Evolutionary conservation across 1,140 invertebrate genomes (phyloP), one percentile per base, ranked within the genome.

Genomic region (Spodoptera litura): DNA sequence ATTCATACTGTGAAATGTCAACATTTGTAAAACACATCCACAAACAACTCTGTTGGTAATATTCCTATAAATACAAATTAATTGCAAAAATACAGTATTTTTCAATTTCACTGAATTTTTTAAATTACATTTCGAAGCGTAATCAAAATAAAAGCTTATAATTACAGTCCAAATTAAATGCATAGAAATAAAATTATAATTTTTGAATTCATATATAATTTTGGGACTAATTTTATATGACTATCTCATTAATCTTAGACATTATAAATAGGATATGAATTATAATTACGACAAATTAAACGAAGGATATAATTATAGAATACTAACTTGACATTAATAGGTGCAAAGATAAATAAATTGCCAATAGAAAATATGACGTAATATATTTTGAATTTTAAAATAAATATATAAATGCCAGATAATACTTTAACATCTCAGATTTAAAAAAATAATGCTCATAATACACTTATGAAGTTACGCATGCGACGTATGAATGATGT

Each of bases 21-120:
- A 70, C 66, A 55, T 70, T 68, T 70, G 66, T 70, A 53, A 70
- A 66, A 70, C 52, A 53, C 51, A 68, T 52, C 49, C 49, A 12
- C 20, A 51, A 52, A 38, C 12, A 35, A 68, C 49, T 10, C 27
- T 13, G n/a, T 52, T 61, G 58, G 62, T 49, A 35, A 15, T n/a
- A 49, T 64, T 49, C 44, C 35, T 64, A 49, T 49, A 64, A 38
- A 61, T 13, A 35, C 27, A 68, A 68, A 68, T 61, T 38, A 35
- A 35, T 62, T 62, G 3, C 20, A 35, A 8, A 61, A 38, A 62
- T 62, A 38, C 31, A 20, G 20, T 20, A 20, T 20, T 20, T 20
- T 20, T 20, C 0, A 1, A 20, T 20, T 20, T 20, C 38, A 31
- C 4, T 31, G 20, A 20, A 44, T 62, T 62, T 62, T 62, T 62